A percentile compares a stretch with the other conserved stretches of the same genome.
These are phyloP conservation scores for Pavo muticus DNA, from an alignment of 2,113 vertebrate genomes.

Conservation along the genomic window DNA sequence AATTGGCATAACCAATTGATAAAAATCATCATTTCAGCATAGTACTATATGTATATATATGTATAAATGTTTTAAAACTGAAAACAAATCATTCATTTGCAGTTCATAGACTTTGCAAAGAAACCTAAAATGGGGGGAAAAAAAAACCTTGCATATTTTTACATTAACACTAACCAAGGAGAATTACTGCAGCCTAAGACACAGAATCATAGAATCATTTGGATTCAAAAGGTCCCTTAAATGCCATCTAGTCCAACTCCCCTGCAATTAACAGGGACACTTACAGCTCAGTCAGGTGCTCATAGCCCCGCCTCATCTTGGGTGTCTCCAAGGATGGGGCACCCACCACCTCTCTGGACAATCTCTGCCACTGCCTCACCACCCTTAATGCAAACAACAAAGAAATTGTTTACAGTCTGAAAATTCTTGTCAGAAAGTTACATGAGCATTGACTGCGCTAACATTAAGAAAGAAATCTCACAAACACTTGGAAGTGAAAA, in stretches of 20 bases:
- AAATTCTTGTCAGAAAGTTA: not conserved
- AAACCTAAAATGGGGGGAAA: not conserved
- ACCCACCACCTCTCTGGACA: no score
- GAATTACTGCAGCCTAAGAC: not conserved
- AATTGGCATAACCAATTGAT: slow-evolving; percentile 3
- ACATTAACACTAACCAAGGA: not conserved
- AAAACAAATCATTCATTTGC: not conserved
- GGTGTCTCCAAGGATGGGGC: no score
- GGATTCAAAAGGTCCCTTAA: no score
- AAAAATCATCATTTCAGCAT: slow-evolving; percentile 9
- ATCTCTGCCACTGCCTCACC: no score
- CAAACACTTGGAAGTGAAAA: not conserved
- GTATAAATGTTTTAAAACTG: not conserved
- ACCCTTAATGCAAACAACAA: no score
- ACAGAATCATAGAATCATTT: not conserved
- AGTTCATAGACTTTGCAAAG: not conserved
- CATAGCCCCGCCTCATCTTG: no score
- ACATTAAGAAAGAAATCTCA: not conserved
- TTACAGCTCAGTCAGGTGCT: no score
- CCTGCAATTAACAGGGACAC: no score
- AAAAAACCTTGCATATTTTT: not conserved
- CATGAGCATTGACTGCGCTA: not conserved
- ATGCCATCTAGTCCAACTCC: no score
- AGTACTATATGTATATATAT: not conserved
- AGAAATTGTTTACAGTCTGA: no score